Conservation (phyloP, 1,140 invertebrate species). For the Teleopsis dalmanni region DNA sequence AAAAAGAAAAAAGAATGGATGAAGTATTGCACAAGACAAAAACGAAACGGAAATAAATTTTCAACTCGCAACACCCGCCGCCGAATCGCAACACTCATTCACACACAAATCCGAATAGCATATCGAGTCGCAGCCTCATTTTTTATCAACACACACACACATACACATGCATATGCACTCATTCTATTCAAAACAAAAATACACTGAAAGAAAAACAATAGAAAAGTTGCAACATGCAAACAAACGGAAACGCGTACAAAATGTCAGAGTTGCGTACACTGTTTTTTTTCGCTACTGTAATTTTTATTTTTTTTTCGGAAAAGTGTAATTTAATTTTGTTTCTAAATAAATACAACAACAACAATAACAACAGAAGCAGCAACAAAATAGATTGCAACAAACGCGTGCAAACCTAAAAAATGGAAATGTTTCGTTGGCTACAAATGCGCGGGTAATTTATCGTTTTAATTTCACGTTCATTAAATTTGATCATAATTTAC, state of each 20-base stretch:
- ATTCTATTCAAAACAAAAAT: neutral
- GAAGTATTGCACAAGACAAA: no score
- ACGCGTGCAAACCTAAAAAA: neutral
- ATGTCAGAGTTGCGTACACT: no score
- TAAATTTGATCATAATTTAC: constrained; percentile 15
- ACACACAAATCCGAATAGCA: no score
- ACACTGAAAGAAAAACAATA: neutral
- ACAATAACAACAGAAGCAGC: constrained; percentile 1
- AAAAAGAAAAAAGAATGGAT: no score
- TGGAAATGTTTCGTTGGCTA: neutral
- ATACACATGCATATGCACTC: neutral
- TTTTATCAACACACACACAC: neutral
- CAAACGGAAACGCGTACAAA: neutral
- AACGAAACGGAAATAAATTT: no score
- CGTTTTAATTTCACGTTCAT: constrained; percentile 12
- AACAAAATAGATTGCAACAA: neutral
- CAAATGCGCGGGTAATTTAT: constrained; percentile 9
- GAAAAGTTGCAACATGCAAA: neutral
- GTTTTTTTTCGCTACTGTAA: neutral
- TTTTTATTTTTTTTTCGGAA: neutral
- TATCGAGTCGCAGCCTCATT: no score
- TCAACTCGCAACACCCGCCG: no score
- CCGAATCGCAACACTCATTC: no score
- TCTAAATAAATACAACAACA: no score
- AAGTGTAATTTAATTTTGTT: no score